Evolutionary conservation across 2,797 vertebrate genomes (phyloP).

Genomic region (Acrossocheilus fasciatus): DNA sequence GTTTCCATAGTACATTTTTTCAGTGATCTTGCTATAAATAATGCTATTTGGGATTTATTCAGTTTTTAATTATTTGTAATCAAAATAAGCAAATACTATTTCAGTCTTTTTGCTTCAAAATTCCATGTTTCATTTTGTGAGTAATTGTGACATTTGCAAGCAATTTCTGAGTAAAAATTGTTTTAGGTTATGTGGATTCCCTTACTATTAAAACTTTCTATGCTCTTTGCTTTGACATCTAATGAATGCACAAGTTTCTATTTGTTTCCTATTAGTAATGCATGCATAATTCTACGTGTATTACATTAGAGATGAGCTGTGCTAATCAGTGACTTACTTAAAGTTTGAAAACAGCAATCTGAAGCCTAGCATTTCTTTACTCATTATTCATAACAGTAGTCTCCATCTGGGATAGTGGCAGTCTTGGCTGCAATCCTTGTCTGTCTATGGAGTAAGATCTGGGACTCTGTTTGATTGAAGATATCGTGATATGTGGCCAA

Average conservation of each 20-base stretch:
- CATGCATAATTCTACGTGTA: conserved; percentile 6
- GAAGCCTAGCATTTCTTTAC: conserved; percentile 74
- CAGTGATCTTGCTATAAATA: neutral
- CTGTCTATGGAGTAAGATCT: conserved; percentile 78
- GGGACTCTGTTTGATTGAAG: conserved; percentile 82
- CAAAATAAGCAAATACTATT: neutral
- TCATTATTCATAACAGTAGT: conserved; percentile 80
- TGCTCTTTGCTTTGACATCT: neutral
- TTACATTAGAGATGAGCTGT: conserved; percentile 63
- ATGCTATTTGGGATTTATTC: neutral
- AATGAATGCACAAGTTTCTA: no score
- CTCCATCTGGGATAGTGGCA: conserved; percentile 84
- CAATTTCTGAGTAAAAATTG: neutral
- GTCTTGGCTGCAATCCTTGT: conserved; percentile 81
- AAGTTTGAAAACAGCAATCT: conserved; percentile 73
- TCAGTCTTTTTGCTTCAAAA: neutral
- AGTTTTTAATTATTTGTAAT: neutral
- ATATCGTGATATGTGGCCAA: conserved; percentile 80
- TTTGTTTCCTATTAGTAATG: neutral
- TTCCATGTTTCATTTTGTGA: neutral
- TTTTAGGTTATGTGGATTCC: neutral
- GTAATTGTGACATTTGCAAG: neutral
- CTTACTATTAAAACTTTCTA: neutral
- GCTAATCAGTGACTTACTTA: conserved; percentile 73
- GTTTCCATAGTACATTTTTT: neutral